Conservation (phyloP, 2,113 vertebrate genomes). For the Crotalus viridis region DNA sequence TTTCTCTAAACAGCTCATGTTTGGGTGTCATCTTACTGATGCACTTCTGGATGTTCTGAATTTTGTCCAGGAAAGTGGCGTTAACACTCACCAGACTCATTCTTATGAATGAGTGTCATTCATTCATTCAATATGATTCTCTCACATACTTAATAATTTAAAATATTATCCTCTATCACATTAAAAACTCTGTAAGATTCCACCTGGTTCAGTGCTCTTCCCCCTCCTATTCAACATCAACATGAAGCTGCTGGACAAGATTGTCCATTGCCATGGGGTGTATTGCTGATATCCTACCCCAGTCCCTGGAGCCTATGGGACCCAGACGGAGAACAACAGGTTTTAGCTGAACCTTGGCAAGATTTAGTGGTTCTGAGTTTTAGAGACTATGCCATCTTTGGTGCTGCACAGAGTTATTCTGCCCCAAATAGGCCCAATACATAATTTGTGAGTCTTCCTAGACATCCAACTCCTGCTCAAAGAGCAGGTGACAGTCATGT, state of each 20-base stretch:
- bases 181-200: neutral
- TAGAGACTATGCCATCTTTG: neutral
- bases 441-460: neutral
- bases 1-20: neutral
- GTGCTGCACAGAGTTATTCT: neutral
- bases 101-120: neutral
- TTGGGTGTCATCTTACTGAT: neutral
- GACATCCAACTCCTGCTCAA: neutral
- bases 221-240: neutral
- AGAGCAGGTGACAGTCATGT: neutral
- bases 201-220: neutral
- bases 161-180: neutral
- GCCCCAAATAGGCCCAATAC: neutral
- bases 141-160: neutral
- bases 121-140: neutral
- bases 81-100: neutral
- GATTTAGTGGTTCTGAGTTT: neutral
- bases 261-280: neutral
- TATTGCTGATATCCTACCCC: neutral
- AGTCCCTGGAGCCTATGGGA: neutral
- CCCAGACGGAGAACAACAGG: neutral
- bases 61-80: neutral
- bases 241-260: neutral
- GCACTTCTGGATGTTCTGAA: neutral
- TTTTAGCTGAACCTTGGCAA: neutral